Base-by-base conservation (phyloP, 2,113 vertebrate species). In the Aramus guarauna region DNA sequence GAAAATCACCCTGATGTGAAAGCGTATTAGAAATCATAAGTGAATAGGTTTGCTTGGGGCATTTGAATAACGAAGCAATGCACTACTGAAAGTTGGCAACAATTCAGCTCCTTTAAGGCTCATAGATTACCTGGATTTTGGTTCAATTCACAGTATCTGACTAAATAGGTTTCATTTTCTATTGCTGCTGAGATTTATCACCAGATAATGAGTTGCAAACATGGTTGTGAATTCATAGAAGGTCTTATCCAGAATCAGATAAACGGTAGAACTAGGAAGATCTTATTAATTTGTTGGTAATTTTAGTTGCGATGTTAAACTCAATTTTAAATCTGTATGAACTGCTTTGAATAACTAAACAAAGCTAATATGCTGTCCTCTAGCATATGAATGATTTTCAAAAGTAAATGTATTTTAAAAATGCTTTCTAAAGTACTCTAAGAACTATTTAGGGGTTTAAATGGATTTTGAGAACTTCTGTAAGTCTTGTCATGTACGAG, bases 1-100 rank as follows among this genome's bases (percentile, higher is more conserved):
- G 84, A 93, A 97, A 97, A 96, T 94, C 91, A 93, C 82, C 76
- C 85, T 95, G 89, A 96, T 92, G 92, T 94, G 95, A 97, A 94
- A 93, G 58, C 7, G 6, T 87, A 97, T 95, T 90, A 96, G 92
- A 93, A 96, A 94, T 85, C 47, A 56, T 63, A 94, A 94, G 73
- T 80, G 95, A 94, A 94, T 69, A 79, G 43, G 58, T 62, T 94
- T 4, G 13, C 93, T 80, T 73, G 41, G 52, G 93, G 92, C 72
- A 72, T 60, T 96, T 95, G 72, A 71, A 91, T 96, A 94, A 87
- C 83, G 88, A 84, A 84, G 85, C 41, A 55, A 67, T 32, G 59
- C 34, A 41, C 73, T 88, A 58, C 56, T 86, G 80, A 73, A 94
- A 81, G 37, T 2, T 84, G 69, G 68, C 36, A 94, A 71, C 17